Percentiles rank a stretch among this genome's conserved stretches.
Conservation (phyloP, 2,888 invertebrate species). For the Dasypolia templi region DNA sequence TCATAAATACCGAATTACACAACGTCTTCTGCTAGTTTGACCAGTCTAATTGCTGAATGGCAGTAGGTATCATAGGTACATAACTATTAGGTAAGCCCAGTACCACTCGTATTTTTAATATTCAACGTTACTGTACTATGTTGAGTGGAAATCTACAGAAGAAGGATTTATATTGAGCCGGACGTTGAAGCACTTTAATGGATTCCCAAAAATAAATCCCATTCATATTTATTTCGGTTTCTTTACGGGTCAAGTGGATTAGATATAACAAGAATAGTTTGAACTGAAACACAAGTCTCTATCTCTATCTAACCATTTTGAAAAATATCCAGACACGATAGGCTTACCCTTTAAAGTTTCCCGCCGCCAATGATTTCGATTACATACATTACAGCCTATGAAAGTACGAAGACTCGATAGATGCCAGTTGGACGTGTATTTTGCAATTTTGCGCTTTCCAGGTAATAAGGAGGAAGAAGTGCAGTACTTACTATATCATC, state of each 20-base stretch:
- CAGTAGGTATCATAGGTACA: constrained; percentile 22
- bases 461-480: constrained; percentile 71
- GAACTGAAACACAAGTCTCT: constrained; percentile 16
- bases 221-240: constrained; percentile 62
- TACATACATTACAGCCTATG: constrained; percentile 59
- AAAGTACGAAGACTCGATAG: constrained; percentile 71
- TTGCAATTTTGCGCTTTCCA: constrained; percentile 80
- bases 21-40: constrained; percentile 47
- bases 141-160: constrained; percentile 68
- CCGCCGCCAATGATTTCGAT: constrained; percentile 63
- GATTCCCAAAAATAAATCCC: constrained; percentile 70
- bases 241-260: constrained; percentile 73
- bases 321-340: constrained; percentile 30
- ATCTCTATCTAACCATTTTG: constrained; percentile 18
- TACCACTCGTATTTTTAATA: constrained; percentile 48
- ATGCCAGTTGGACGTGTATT: constrained; percentile 73
- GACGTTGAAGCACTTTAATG: constrained; percentile 63
- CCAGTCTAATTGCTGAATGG: constrained; percentile 38
- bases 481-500: constrained; percentile 62
- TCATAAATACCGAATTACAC: constrained; percentile 50
- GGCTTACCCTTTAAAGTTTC: constrained; percentile 46
- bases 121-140: constrained; percentile 61
- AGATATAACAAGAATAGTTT: constrained; percentile 43
- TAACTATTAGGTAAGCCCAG: constrained; percentile 40
- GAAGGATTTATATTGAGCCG: constrained; percentile 58